These are phyloP conservation scores for Diloba caeruleocephala DNA, from an alignment of 2,888 invertebrate species.

Conservation along the genomic window DNA sequence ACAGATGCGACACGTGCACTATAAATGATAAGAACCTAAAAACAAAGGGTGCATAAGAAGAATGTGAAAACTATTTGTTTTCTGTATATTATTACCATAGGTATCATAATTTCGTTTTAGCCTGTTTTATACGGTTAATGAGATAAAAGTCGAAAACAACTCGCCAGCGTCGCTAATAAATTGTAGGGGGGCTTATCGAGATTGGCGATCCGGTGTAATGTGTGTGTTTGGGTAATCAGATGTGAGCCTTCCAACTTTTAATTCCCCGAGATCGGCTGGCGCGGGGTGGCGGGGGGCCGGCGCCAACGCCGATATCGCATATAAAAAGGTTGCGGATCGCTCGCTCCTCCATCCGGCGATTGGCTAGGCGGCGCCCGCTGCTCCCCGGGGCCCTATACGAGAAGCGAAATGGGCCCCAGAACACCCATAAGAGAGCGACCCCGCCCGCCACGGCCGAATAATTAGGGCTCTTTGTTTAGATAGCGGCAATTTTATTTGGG, in stretches of 20 bases:
- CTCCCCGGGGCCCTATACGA: constrained; percentile 90
- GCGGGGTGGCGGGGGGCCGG: constrained; percentile 73
- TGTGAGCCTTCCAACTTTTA: constrained; percentile 85
- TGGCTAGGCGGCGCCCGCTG: constrained; percentile 91
- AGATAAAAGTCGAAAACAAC: constrained; percentile 75
- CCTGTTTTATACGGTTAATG: constrained; percentile 62
- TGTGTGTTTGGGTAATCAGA: constrained; percentile 86
- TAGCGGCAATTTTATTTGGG: constrained; percentile 90
- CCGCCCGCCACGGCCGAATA: constrained; percentile 91
- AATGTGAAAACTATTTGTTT: constrained; percentile 42
- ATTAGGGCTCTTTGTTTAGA: constrained; percentile 91
- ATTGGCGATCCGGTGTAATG: constrained; percentile 81
- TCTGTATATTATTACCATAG: constrained; percentile 48
- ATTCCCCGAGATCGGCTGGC: constrained; percentile 76
- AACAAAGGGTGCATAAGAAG: too few relatives aligned
- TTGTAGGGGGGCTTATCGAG: constrained; percentile 82
- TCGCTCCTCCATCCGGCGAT: constrained; percentile 88
- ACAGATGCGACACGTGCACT: constrained; percentile 37
- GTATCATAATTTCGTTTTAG: constrained; percentile 55
- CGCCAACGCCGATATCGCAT: constrained; percentile 85
- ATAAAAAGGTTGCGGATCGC: constrained; percentile 89
- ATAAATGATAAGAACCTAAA: too few relatives aligned
- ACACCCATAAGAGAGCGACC: constrained; percentile 92
- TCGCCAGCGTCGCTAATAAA: constrained; percentile 79
- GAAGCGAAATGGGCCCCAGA: constrained; percentile 91